A percentile compares a stretch with the other conserved stretches of the same genome.
These are phyloP conservation scores for Drosophila leonis DNA, from an alignment of 2,888 invertebrate species.

Conservation along the genomic window DNA sequence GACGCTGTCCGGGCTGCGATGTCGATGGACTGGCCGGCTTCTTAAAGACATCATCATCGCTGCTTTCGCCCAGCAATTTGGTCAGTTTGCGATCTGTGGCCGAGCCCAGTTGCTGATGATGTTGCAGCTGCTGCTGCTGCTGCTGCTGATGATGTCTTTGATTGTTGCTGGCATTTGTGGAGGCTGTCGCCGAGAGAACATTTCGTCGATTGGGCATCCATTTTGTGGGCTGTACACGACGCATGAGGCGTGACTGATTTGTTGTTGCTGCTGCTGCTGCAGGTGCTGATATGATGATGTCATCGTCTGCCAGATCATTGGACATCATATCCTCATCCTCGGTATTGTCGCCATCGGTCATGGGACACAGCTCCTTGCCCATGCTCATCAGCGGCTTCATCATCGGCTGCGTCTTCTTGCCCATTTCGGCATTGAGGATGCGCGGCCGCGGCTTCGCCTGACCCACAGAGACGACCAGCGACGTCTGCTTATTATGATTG, in stretches of 20 bases:
- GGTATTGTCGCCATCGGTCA: conserved; percentile 54
- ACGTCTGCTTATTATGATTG: conserved; percentile 25
- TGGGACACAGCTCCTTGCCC: conserved; percentile 73
- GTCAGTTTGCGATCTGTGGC: conserved; percentile 49
- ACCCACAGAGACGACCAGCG: conserved; percentile 23
- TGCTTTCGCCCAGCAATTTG: conserved; percentile 52
- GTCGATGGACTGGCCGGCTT: conserved; percentile 55
- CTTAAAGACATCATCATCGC: conserved; percentile 61
- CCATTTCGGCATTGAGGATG: conserved; percentile 83
- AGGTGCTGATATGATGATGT: conserved; percentile 38
- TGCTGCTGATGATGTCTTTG: conserved; percentile 40
- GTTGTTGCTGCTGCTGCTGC: conserved; percentile 9
- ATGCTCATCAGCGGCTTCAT: conserved; percentile 82
- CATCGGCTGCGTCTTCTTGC: conserved; percentile 80
- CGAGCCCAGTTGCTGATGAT: conserved; percentile 7
- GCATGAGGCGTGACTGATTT: conserved; percentile 23
- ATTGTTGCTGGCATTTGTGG: conserved; percentile 38
- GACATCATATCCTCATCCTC: conserved; percentile 67
- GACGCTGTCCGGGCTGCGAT: conserved; percentile 34
- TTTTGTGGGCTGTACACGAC: conserved; percentile 30
- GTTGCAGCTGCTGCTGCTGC: conserved; percentile 7
- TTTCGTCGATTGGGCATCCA: conserved; percentile 41
- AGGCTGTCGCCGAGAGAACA: conserved; percentile 45
- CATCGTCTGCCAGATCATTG: conserved; percentile 57
- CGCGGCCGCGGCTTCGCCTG: conserved; percentile 80